Percentiles rank a stretch among this genome's conserved stretches.
These are phyloP conservation scores for Apis dorsata DNA, from an alignment of 1,140 invertebrate genomes.

Conservation along the genomic window DNA sequence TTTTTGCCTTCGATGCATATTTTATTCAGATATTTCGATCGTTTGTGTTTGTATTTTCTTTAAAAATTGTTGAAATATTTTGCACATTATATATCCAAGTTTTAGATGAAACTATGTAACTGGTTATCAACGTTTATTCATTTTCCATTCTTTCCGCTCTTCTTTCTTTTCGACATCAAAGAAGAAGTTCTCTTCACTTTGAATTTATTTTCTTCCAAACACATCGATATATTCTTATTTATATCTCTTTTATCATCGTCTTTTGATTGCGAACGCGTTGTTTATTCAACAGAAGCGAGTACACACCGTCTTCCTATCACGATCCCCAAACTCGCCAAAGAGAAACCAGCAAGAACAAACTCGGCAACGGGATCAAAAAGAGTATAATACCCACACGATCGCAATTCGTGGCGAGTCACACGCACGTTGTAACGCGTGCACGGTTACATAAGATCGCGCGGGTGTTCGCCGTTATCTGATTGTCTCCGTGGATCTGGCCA, in stretches of 20 bases:
- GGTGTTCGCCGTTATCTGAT: conserved; percentile 61
- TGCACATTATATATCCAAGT: too few species aligned
- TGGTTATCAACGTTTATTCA: too few species aligned
- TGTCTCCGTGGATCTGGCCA: conserved; percentile 47
- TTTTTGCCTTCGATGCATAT: too few species aligned
- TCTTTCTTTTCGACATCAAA: too few species aligned
- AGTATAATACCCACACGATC: not conserved
- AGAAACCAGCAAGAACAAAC: not conserved
- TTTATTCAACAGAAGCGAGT: not conserved
- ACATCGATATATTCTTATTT: not conserved
- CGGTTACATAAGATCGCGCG: conserved; percentile 56
- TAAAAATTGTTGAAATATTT: too few species aligned
- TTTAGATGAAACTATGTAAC: too few species aligned
- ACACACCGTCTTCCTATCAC: not conserved
- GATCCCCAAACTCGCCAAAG: not conserved
- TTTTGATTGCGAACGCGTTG: too few species aligned
- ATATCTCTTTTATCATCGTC: not conserved
- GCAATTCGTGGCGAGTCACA: not conserved
- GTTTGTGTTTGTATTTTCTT: too few species aligned
- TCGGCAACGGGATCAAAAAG: not conserved
- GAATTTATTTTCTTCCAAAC: too few species aligned
- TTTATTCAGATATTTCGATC: too few species aligned
- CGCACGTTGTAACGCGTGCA: conserved; percentile 23
- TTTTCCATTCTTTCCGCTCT: too few species aligned
- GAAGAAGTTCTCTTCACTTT: too few species aligned